These are phyloP conservation scores for Brachylomia viminalis DNA, from an alignment of 2,888 invertebrate species.

Conservation along the genomic window DNA sequence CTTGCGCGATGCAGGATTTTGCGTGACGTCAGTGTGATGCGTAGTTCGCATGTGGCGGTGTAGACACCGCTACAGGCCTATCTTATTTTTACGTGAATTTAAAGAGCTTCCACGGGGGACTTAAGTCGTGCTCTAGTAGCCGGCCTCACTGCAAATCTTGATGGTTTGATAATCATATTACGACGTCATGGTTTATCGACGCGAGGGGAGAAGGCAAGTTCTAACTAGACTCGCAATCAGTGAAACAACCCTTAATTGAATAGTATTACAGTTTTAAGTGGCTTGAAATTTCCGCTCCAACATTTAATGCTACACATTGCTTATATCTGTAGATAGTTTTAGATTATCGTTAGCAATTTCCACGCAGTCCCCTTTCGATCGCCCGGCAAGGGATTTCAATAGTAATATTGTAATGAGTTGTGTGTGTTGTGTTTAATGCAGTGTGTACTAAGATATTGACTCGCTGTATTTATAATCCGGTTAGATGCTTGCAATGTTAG, in stretches of 20 bases:
- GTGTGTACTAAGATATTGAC: background rate
- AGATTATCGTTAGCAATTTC: conserved; percentile 48
- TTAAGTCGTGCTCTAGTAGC: no score
- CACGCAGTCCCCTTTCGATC: conserved; percentile 34
- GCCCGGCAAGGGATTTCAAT: background rate
- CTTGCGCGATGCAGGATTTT: no score
- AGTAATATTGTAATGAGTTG: background rate
- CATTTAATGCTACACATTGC: background rate
- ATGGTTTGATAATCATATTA: no score
- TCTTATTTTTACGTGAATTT: background rate
- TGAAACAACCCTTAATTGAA: no score
- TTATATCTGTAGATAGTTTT: conserved; percentile 9
- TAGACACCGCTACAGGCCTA: no score
- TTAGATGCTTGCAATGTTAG: background rate
- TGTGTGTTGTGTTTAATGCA: background rate
- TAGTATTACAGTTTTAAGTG: background rate
- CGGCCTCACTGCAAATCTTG: no score
- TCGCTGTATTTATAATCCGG: background rate
- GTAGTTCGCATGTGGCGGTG: no score
- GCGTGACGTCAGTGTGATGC: no score
- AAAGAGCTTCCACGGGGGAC: background rate
- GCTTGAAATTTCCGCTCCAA: background rate
- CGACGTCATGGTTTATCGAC: no score
- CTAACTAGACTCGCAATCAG: no score
- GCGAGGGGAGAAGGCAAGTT: no score